A percentile compares a stretch with the other conserved stretches of the same genome.
phyloP scores from a whole-genome alignment of 2,888 invertebrate genomes.

The Dryomyza anilis region DNA sequence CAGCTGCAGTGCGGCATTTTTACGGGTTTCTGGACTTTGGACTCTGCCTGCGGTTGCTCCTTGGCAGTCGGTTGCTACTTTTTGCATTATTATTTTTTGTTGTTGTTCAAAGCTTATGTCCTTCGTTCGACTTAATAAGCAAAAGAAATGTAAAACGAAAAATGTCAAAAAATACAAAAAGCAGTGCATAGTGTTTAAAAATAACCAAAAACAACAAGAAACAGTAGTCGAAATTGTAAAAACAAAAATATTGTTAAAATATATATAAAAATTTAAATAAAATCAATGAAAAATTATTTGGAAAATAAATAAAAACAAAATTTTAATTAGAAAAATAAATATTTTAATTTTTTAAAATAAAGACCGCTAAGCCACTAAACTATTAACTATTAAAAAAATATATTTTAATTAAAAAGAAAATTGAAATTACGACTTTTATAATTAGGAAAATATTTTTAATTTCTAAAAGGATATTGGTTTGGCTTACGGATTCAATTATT shows the following conservation, averaged over 20 bases:
- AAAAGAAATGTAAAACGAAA: neutral
- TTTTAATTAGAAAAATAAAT: neutral
- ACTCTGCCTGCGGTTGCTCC: neutral
- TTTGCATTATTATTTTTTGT: slow-evolving; percentile 3
- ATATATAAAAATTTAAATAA: no score
- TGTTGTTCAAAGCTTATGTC: neutral
- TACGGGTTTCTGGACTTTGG: neutral
- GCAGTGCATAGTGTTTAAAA: no score
- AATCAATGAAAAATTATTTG: neutral
- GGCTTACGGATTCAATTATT: no score
- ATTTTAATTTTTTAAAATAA: no score
- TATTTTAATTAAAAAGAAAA: neutral
- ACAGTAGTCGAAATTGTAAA: no score
- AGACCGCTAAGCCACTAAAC: no score
- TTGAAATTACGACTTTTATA: no score
- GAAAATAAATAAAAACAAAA: neutral
- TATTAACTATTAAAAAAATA: no score
- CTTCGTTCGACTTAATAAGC: neutral
- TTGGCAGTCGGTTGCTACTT: neutral
- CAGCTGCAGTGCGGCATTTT: slow-evolving; percentile 9
- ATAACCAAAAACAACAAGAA: no score
- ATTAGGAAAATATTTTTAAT: no score
- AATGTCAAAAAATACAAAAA: neutral
- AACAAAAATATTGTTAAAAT: no score
- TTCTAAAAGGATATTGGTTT: no score